Conservation (phyloP, 2,797 vertebrate genomes). For the Nannoperca obscura region DNA sequence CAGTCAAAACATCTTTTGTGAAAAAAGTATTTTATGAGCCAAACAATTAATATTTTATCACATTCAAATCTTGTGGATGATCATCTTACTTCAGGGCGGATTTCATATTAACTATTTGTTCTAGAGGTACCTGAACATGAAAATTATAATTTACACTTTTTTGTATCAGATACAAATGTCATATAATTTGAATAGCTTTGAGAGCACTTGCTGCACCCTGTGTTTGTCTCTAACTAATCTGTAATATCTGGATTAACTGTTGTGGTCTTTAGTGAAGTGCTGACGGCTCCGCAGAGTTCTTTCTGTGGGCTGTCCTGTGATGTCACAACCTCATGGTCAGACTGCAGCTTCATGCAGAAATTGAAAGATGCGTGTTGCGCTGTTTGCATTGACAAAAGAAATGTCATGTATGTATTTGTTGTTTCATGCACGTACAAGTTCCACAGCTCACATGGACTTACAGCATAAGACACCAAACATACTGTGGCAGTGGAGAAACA, state of each 20-base stretch:
- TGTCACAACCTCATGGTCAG: not conserved
- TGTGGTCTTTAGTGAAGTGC: not conserved
- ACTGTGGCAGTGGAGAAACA: not conserved
- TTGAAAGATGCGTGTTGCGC: not conserved
- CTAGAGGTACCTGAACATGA: not conserved
- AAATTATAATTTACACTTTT: not conserved
- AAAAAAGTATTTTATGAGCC: not conserved
- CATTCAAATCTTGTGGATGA: not conserved
- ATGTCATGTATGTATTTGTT: not conserved
- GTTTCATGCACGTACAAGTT: not conserved
- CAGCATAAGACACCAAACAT: not conserved
- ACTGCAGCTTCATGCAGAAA: not conserved
- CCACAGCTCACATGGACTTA: not conserved
- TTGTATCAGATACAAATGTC: not conserved
- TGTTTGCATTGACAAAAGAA: no score
- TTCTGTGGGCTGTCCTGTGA: not conserved
- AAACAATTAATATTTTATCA: not conserved
- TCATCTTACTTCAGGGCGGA: not conserved
- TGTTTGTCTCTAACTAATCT: not conserved
- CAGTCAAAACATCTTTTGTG: not conserved
- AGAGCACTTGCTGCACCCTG: not conserved
- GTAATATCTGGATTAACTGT: not conserved
- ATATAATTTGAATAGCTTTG: not conserved
- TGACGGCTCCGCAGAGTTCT: not conserved
- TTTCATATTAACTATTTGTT: not conserved